A percentile compares a stretch with the other conserved stretches of the same genome.
phyloP scores from a whole-genome alignment of 1,140 invertebrate genomes.

The Orchesella cincta region DNA sequence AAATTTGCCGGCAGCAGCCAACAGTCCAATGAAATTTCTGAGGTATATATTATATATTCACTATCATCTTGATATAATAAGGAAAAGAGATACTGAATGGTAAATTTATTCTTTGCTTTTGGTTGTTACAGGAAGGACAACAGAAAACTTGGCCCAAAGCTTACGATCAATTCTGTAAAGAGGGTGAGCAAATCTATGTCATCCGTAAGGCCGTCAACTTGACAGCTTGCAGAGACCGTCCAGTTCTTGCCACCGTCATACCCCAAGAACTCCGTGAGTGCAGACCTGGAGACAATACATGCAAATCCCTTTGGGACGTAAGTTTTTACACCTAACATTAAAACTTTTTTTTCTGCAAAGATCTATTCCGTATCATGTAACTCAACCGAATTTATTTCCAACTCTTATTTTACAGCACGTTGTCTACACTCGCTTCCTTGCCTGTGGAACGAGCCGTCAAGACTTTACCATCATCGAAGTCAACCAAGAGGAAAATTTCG shows the following conservation, averaged over 20 bases:
- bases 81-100: background rate
- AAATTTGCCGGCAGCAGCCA: background rate
- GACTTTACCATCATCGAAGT: conserved; percentile 47
- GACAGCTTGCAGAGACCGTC: conserved; percentile 49
- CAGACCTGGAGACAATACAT: conserved; percentile 48
- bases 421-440: conserved; percentile 41
- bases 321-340: background rate
- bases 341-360: background rate
- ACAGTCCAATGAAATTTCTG: conserved; percentile 9
- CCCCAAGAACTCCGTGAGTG: conserved; percentile 40
- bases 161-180: conserved; percentile 47
- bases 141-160: conserved; percentile 46
- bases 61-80: background rate
- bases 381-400: background rate
- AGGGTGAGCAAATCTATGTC: conserved; percentile 50
- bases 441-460: conserved; percentile 44
- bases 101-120: background rate
- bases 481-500: conserved; percentile 44
- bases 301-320: conserved; percentile 45
- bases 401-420: conserved; percentile 35
- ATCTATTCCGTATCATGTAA: background rate
- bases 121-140: background rate
- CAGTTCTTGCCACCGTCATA: conserved; percentile 44
- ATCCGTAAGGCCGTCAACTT: conserved; percentile 52
- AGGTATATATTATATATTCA: no score